Evolutionary conservation across 1,140 invertebrate genomes (phyloP).

Genomic region (Drosophila nasuta): DNA sequence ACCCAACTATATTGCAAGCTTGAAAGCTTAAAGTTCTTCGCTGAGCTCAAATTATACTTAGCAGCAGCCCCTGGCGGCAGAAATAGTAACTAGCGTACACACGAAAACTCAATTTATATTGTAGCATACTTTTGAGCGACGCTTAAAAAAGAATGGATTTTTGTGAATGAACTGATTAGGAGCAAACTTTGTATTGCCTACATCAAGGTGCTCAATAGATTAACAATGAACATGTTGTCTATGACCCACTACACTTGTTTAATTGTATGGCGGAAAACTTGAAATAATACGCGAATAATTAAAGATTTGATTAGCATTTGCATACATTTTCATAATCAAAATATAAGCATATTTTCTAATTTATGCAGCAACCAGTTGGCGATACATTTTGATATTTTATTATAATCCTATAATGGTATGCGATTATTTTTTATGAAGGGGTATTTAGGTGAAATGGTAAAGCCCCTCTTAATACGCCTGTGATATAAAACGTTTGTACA

Average conservation of each 20-base stretch:
- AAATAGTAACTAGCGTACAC: neutral
- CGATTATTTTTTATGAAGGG: neutral
- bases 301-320: neutral
- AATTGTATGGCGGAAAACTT: neutral
- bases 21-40: neutral
- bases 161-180: conserved; percentile 3
- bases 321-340: neutral
- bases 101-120: neutral
- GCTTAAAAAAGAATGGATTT: neutral
- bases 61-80: conserved; percentile 6
- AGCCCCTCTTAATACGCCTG: conserved; percentile 28
- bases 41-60: neutral
- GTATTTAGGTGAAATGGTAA: conserved; percentile 11
- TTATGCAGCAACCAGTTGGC: neutral
- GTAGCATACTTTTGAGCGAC: conserved; percentile 11
- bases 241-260: neutral
- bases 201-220: neutral
- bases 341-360: neutral
- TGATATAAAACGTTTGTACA: conserved; percentile 53
- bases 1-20: neutral
- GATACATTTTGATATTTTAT: neutral
- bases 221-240: conserved; percentile 8
- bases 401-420: neutral
- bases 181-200: neutral
- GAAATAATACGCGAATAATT: neutral